Base-by-base conservation (phyloP, 2,797 vertebrate genomes). In the Gymnodraco acuticeps region DNA sequence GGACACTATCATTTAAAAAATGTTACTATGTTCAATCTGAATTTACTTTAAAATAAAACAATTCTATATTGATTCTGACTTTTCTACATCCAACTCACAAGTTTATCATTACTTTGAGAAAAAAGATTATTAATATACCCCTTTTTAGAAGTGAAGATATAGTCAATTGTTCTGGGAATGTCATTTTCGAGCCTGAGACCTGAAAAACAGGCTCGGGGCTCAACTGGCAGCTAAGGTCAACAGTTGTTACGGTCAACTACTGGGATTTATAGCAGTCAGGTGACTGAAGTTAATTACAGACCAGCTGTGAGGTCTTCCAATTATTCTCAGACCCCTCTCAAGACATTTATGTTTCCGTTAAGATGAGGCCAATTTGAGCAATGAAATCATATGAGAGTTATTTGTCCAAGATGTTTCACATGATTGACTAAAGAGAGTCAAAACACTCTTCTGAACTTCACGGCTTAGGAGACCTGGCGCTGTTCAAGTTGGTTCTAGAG, bases 321-420 rank as follows among this genome's bases (percentile, higher is more conserved):
- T 91, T 88, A 91, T 70, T 70, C 82, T 62, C 53, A 76, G 74
- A 56, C 48, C 23, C 15, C 56, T 48, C 52, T 60, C 63, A 45
- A 31, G 47, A 72, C 64, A 55, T 75, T 78, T 75, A 64, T 87
- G 80, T 89, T 90, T 61, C 75, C 77, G 74, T 84, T 91, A 58
- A 63, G 76, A 76, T 70, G 43, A 31, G 63, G 75, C 73, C 83
- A 90, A 91, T 93, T 90, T 88, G 50, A 81, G 67, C 80, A 78
- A 93, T 91, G 46, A 87, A 84, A 87, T 93, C 91, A 93, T 70
- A 66, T 20, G 70, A 77, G 50, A 75, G 47, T 78, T 78, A 87
- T 68, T 87, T 85, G 81, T 66, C 77, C 81, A 78, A 64, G 82
- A 70, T 17, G 78, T 67, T 84, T 84, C 82, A 81, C 65, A 51